phyloP scores from a whole-genome alignment of 2,113 vertebrate species.

The Eptatretus burgeri region DNA sequence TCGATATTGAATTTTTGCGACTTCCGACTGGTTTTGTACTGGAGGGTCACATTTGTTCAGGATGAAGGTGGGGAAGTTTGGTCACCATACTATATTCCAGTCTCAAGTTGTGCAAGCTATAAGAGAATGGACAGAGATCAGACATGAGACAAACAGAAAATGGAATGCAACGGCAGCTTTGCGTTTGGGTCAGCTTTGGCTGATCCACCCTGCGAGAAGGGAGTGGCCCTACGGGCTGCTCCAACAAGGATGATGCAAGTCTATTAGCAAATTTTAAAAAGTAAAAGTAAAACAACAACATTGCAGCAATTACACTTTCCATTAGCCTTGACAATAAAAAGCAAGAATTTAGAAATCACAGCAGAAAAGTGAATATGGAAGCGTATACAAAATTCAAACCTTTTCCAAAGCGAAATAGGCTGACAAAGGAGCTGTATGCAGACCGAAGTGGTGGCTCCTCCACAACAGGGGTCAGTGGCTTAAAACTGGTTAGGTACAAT shows the following conservation, averaged over 20 bases:
- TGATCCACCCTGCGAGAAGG: neutral
- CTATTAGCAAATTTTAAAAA: neutral
- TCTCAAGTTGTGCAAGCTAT: conserved; percentile 27
- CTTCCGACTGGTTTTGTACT: no score
- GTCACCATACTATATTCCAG: no score
- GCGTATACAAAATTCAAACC: conserved; percentile 20
- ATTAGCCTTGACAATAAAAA: neutral
- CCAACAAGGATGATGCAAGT: neutral
- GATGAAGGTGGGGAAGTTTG: no score
- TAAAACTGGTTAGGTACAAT: conserved; percentile 68
- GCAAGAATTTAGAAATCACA: neutral
- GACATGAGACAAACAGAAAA: conserved; percentile 22
- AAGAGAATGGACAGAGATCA: conserved; percentile 48
- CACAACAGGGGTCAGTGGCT: conserved; percentile 75
- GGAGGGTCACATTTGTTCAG: no score
- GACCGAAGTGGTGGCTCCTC: conserved; percentile 82
- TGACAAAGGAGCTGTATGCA: conserved; percentile 90
- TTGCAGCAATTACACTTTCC: neutral
- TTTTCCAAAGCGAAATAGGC: conserved; percentile 81
- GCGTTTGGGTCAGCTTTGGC: neutral
- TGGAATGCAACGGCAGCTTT: neutral
- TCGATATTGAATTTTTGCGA: no score
- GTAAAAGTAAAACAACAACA: neutral
- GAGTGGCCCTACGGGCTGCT: neutral
- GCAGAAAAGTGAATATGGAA: conserved; percentile 5